Percentiles rank a stretch among this genome's conserved stretches.
These are phyloP conservation scores for Heptranchias perlo DNA, from an alignment of 2,113 vertebrate species.

Conservation along the genomic window DNA sequence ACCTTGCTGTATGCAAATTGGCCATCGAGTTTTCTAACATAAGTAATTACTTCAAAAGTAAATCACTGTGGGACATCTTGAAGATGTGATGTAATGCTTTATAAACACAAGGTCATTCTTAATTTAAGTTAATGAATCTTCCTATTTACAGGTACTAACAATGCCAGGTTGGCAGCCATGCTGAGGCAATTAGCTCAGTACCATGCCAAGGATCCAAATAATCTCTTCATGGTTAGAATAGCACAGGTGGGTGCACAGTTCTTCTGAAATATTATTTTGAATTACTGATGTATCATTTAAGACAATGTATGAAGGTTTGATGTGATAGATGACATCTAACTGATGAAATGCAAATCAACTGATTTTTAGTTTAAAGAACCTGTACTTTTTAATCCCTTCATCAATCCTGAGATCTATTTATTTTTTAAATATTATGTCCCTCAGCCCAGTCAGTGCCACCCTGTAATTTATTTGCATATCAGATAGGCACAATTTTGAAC, in stretches of 20 bases:
- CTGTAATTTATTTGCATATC: background rate
- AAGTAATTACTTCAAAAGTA: background rate
- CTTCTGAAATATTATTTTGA: background rate
- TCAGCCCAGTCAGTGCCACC: background rate
- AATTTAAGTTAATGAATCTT: background rate
- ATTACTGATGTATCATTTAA: background rate
- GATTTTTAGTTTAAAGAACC: background rate
- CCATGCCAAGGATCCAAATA: slow-evolving; percentile 98
- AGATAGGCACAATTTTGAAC: background rate
- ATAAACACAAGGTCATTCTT: background rate
- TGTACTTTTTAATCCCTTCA: background rate
- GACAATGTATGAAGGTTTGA: background rate
- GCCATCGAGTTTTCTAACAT: background rate
- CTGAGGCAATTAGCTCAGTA: slow-evolving; percentile 92
- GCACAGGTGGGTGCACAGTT: slow-evolving; percentile 70
- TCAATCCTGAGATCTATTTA: background rate
- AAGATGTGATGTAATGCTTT: background rate
- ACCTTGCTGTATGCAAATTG: background rate
- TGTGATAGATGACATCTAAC: background rate
- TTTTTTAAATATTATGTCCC: background rate
- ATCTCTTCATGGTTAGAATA: slow-evolving; percentile 97
- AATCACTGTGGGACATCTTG: background rate
- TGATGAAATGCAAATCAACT: background rate
- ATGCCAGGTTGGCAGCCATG: slow-evolving; percentile 92
- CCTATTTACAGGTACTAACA: slow-evolving; percentile 80